Base-by-base conservation (phyloP, 2,113 vertebrate species). In the Microcebus griseorufus region DNA sequence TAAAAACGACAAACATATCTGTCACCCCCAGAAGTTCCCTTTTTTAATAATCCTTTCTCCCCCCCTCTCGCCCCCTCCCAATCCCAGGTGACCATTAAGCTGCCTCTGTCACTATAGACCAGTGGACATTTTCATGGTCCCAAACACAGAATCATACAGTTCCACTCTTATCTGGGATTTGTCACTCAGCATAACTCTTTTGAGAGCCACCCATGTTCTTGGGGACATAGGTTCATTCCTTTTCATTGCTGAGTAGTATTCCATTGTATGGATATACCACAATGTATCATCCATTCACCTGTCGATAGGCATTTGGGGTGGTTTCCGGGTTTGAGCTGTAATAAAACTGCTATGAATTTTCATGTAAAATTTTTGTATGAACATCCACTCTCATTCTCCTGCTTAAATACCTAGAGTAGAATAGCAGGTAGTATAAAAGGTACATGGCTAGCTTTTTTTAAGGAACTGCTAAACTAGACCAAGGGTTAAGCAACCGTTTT, bases 101-200 rank as follows among this genome's bases (percentile, higher is more conserved):
- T 23, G 27, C 16, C 6, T 51, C 70, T 55, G 39, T 25, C 67
- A 60, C 14, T 6, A n/a, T 12, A 4, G 9, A n/a, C 27, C 9
- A 12, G 34, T 67, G 37, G 42, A 29, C 62, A 27, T 55, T 39
- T 48, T 29, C 23, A 18, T 55, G 64, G 70, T 32, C 53, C 23
- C 12, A 4, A 16, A 14, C 6, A 14, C 7, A 48, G 70, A 8
- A 45, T 76, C 32, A 37, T 0, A 58, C 8, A 3, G 17, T 12
- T 34, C 7, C 1, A 20, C 25, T 84, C 20, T 70, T 23, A 8
- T 51, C 72, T 18, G 6, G 81, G 48, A 67, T 32, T 60, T 69
- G 10, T 39, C 88, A 37, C 70, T 22, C 69, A 8, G 81, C 45
- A 4, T 3, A 45, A 14, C 18, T 25, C 67, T 65, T 39, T 20